These are phyloP conservation scores for Drosophila jambulina DNA, from an alignment of 1,140 invertebrate species.

Conservation along the genomic window DNA sequence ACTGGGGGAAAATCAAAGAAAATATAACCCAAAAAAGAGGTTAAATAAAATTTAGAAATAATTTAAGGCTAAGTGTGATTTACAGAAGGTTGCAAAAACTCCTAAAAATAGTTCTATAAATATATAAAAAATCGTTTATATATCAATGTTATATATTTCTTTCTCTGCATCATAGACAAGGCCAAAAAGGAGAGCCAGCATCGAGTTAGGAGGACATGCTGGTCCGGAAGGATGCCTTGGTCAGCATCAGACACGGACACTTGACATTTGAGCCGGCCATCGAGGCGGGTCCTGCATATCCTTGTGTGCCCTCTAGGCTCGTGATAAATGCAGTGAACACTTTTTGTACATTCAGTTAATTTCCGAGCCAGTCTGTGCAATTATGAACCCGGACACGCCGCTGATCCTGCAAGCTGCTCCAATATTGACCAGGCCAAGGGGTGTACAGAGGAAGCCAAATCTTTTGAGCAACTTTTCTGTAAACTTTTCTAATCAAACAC, in stretches of 20 bases:
- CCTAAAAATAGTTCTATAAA: not conserved
- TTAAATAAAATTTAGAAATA: not conserved
- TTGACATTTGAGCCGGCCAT: slow-evolving; percentile 44
- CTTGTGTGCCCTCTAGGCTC: slow-evolving; percentile 4
- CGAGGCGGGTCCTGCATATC: slow-evolving; percentile 20
- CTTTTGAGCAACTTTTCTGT: slow-evolving; percentile 59
- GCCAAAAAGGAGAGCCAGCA: not conserved
- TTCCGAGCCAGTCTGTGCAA: slow-evolving; percentile 32
- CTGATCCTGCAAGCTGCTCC: slow-evolving; percentile 28
- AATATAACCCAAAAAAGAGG: not conserved
- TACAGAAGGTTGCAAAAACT: too few relatives aligned
- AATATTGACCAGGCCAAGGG: slow-evolving; percentile 47
- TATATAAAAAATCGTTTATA: not conserved
- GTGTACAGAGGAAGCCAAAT: slow-evolving; percentile 40
- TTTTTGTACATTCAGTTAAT: slow-evolving; percentile 40
- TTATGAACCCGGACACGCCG: slow-evolving; percentile 32
- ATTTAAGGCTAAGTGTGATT: not conserved
- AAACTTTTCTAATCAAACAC: slow-evolving; percentile 81
- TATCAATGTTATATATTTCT: not conserved
- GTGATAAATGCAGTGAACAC: slow-evolving; percentile 13
- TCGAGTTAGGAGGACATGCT: slow-evolving; percentile 29
- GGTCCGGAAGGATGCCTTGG: slow-evolving; percentile 30
- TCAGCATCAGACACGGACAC: slow-evolving; percentile 36
- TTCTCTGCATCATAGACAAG: slow-evolving; percentile 10
- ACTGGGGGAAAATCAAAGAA: slow-evolving; percentile 2